Conservation (phyloP, 2,113 vertebrate species). For the Cephalopholis sonnerati region DNA sequence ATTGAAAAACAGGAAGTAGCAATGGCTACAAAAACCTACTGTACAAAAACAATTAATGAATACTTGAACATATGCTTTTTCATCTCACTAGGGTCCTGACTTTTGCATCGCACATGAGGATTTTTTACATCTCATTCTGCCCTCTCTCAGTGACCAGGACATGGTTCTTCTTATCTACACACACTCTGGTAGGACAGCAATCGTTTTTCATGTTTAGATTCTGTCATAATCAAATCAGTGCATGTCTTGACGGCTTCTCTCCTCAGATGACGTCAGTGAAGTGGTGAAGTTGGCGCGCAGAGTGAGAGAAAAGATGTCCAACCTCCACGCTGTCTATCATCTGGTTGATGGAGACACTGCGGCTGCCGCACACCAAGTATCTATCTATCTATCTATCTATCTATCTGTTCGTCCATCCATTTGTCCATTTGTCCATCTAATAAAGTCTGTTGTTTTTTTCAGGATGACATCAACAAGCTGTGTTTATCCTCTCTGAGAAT, state of each 20-base stretch:
- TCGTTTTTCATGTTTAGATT: not conserved
- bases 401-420: not conserved
- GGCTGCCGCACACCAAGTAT: constrained; percentile 62
- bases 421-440: not conserved
- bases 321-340: constrained; percentile 82
- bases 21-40: not conserved
- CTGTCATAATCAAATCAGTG: not conserved
- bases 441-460: constrained; percentile 22
- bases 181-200: constrained; percentile 76
- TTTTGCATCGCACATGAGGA: constrained; percentile 84
- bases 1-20: not conserved
- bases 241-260: constrained; percentile 6
- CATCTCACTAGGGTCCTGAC: constrained; percentile 74
- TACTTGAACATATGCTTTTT: not conserved
- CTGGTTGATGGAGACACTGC: constrained; percentile 63
- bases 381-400: not conserved
- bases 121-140: constrained; percentile 82
- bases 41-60: not conserved
- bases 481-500: constrained; percentile 81
- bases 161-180: constrained; percentile 86
- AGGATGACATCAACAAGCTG: constrained; percentile 78
- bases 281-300: constrained; percentile 74
- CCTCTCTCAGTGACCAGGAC: constrained; percentile 77
- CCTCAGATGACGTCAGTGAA: constrained; percentile 79
- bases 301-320: constrained; percentile 79